Percentiles rank a stretch among this genome's conserved stretches.
phyloP scores from a whole-genome alignment of 2,797 vertebrate genomes.

The Selene dorsalis region DNA sequence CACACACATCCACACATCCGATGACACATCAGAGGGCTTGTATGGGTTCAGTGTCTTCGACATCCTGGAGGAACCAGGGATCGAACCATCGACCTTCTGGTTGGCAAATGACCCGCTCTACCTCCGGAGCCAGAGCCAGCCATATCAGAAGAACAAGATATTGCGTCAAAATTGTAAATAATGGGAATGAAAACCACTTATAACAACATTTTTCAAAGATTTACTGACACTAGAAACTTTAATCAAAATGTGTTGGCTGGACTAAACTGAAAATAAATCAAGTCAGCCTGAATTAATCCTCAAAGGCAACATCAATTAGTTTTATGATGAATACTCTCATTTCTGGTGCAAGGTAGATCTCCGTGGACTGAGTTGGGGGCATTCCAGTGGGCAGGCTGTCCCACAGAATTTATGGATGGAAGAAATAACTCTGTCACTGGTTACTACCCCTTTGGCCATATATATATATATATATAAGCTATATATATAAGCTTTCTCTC shows the following conservation, averaged over 20 bases:
- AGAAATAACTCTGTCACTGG: conserved; percentile 18
- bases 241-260: not conserved
- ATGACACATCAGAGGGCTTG: too few relatives aligned
- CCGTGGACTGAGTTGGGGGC: conserved; percentile 20
- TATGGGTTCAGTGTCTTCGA: too few relatives aligned
- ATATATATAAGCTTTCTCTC: conserved; percentile 1
- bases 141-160: not conserved
- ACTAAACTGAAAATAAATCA: conserved; percentile 3
- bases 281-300: conserved; percentile 22
- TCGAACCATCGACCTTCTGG: too few relatives aligned
- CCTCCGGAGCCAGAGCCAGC: too few relatives aligned
- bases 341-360: conserved; percentile 16
- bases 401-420: conserved; percentile 23
- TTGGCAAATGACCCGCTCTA: too few relatives aligned
- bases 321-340: conserved; percentile 36
- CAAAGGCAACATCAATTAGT: conserved; percentile 16
- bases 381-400: conserved; percentile 26
- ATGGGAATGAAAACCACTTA: not conserved
- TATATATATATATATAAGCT: too few relatives aligned
- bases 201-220: not conserved
- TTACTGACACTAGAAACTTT: not conserved
- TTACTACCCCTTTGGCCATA: conserved; percentile 6
- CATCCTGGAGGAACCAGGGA: too few relatives aligned
- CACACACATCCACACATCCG: too few relatives aligned
- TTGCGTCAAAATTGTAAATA: not conserved